These are phyloP conservation scores for Caenorhabditis afra DNA, from an alignment of 2,888 invertebrate genomes.

Conservation along the genomic window DNA sequence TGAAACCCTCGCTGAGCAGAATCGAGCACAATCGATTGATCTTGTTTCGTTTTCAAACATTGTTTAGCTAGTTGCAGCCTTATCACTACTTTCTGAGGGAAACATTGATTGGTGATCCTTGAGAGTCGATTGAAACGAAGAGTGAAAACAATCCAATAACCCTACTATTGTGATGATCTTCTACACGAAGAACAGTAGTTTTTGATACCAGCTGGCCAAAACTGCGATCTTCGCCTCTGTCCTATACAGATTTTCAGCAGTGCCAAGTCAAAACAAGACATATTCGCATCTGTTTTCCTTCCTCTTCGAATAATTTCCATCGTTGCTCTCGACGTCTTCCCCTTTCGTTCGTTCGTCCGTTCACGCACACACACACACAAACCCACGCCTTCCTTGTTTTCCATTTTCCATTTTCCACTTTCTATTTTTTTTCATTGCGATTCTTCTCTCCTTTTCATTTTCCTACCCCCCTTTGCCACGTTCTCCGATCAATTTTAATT, in stretches of 20 bases:
- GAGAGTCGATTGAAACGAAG: too few relatives aligned
- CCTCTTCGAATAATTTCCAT: slow-evolving; percentile 35
- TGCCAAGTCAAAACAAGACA: slow-evolving; percentile 42
- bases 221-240: slow-evolving; percentile 18
- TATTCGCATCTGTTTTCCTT: slow-evolving; percentile 18
- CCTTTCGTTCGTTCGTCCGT: slow-evolving; percentile 23
- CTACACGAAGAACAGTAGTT: too few relatives aligned
- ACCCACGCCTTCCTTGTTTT: slow-evolving; percentile 43
- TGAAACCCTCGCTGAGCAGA: too few relatives aligned
- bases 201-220: too few relatives aligned
- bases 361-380: background rate
- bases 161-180: too few relatives aligned
- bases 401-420: slow-evolving; percentile 5
- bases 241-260: slow-evolving; percentile 29
- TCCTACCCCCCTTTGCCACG: background rate
- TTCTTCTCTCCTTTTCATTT: background rate
- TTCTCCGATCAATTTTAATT: too few relatives aligned
- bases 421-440: slow-evolving; percentile 3
- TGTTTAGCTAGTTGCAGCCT: too few relatives aligned
- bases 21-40: too few relatives aligned
- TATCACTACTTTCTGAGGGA: too few relatives aligned
- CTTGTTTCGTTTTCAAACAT: too few relatives aligned
- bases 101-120: too few relatives aligned
- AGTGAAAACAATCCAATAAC: too few relatives aligned
- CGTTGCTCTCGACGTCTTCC: slow-evolving; percentile 27